A percentile compares a stretch with the other conserved stretches of the same genome.
phyloP scores from a whole-genome alignment of 1,140 invertebrate genomes.

The Philaenus spumarius region DNA sequence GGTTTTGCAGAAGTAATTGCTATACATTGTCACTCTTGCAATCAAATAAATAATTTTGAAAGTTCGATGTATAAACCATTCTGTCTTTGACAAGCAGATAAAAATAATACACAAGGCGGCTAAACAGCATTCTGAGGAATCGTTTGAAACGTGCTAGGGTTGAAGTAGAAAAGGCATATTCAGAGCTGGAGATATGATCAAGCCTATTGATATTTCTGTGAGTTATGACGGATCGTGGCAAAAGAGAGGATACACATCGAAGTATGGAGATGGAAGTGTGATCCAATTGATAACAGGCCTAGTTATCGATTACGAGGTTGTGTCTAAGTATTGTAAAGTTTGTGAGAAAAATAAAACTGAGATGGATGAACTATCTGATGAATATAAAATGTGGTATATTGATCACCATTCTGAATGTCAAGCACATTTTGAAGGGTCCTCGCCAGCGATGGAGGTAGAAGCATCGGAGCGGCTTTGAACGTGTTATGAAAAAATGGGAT shows the following conservation, averaged over 20 bases:
- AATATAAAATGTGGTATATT: constrained; percentile 23
- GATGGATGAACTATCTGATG: neutral
- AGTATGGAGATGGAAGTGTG: neutral
- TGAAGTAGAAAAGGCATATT: neutral
- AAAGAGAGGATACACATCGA: neutral
- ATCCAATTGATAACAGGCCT: neutral
- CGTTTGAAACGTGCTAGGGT: neutral
- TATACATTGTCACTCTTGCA: too few species aligned
- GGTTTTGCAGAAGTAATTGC: too few species aligned
- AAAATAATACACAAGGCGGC: too few species aligned
- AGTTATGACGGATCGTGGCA: constrained; percentile 2
- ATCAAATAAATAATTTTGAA: too few species aligned
- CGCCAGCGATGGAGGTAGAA: constrained; percentile 26
- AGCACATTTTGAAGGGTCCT: constrained; percentile 24
- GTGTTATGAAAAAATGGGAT: constrained; percentile 20
- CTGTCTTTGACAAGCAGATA: too few species aligned
- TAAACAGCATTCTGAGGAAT: too few species aligned
- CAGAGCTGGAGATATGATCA: neutral
- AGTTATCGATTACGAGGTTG: neutral
- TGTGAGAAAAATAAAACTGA: neutral
- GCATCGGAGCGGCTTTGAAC: constrained; percentile 29
- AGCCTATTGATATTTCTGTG: neutral
- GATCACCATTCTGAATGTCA: constrained; percentile 15
- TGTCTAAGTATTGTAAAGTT: neutral
- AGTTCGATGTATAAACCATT: too few species aligned